Conservation (phyloP, 2,113 vertebrate genomes). For the Meriones unguiculatus region DNA sequence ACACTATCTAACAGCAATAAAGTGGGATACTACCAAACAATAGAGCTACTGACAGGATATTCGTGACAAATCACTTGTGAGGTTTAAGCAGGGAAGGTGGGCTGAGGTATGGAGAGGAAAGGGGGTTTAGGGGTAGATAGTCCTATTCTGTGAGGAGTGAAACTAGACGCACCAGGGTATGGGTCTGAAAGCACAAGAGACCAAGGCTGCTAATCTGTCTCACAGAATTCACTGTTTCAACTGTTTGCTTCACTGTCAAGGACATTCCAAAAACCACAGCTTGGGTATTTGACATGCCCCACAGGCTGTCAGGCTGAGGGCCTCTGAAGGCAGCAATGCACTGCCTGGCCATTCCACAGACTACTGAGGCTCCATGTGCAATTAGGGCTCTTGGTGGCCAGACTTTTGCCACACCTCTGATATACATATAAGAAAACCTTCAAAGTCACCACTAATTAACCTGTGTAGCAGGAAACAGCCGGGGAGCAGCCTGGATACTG, state of each 20-base stretch:
- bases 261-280: not conserved
- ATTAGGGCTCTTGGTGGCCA: not conserved
- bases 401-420: not conserved
- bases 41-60: not conserved
- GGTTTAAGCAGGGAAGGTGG: not conserved
- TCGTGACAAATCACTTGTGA: not conserved
- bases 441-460: not conserved
- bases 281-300: not conserved
- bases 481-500: not conserved
- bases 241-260: not conserved
- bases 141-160: not conserved
- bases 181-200: not conserved
- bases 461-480: not conserved
- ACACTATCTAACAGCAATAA: not conserved
- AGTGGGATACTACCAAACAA: not conserved
- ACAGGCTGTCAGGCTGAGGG: not conserved
- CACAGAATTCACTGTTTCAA: not conserved
- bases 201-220: not conserved
- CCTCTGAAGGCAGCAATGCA: not conserved
- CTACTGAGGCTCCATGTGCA: not conserved
- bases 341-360: not conserved
- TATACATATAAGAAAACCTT: not conserved
- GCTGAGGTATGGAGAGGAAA: not conserved
- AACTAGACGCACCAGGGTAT: not conserved
- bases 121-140: too few species aligned